A percentile compares a stretch with the other conserved stretches of the same genome.
These are phyloP conservation scores for Mixornis gularis DNA, from an alignment of 2,113 vertebrate genomes.

Conservation along the genomic window DNA sequence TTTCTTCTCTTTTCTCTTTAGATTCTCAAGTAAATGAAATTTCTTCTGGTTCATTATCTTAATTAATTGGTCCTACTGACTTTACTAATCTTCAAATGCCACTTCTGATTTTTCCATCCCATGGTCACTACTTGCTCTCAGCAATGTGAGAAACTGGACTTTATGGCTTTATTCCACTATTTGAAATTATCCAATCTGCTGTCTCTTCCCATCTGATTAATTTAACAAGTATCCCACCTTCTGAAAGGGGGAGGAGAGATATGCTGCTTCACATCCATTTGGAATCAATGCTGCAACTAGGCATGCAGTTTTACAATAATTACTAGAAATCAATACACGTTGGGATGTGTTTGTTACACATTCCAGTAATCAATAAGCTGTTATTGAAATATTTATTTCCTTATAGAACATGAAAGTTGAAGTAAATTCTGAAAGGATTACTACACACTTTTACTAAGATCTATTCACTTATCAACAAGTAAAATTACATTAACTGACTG, in stretches of 20 bases:
- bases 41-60: constrained; percentile 21
- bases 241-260: not conserved
- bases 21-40: constrained; percentile 23
- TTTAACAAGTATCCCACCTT: not conserved
- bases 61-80: constrained; percentile 16
- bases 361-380: not conserved
- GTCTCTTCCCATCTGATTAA: not conserved
- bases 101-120: not conserved
- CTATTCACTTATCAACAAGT: not conserved
- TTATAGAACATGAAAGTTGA: not conserved
- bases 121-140: not conserved
- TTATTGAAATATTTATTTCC: not conserved
- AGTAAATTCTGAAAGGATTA: not conserved
- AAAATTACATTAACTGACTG: not conserved
- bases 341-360: not conserved
- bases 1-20: not conserved
- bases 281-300: not conserved
- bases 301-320: not conserved
- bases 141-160: not conserved
- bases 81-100: not conserved
- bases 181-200: not conserved
- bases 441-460: not conserved
- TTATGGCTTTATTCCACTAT: not conserved
- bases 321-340: not conserved
- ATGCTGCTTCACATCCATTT: not conserved